Evolutionary conservation across 2,888 invertebrate genomes (phyloP), one percentile per base, ranked within the genome.

Genomic region (Apodemia hepburni): DNA sequence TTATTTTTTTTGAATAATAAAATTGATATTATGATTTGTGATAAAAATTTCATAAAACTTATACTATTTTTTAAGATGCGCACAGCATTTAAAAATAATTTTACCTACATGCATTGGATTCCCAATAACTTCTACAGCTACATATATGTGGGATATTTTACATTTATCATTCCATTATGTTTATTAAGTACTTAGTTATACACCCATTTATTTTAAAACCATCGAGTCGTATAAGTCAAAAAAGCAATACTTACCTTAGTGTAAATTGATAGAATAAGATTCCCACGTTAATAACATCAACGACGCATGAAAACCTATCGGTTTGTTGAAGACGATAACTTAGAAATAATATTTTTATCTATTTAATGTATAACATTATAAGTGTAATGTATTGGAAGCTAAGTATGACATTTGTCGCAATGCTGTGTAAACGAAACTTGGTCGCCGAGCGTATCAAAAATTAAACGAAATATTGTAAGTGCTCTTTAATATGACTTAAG

Each of bases 1-100:
- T 74, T 68, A 84, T 72, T 68, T 79, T n/a, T n/a, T 79, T 73
- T 71, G 22, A 51, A 33, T 8, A 51, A 12, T 22, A 51, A 51
- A 4, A 22, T 51, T 22, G 22, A 51, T 51, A 22, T 22, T 22
- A 22, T 51, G 5, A 51, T 51, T 51, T 51, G 51, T 51, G 51
- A 51, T 51, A 51, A 22, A 17, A 12, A 51, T 51, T 22, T 12
- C 12, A 38, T 38, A 38, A 3, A 15, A 33, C 9, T 33, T 33
- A 33, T 33, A 33, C 9, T 33, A 33, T 8, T 33, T 29, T 33
- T 33, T 33, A 9, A 33, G 33, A 33, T 33, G 33, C 33, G 33
- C 33, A 33, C 33, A 33, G 33, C 33, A 33, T 33, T 33, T 2
- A 33, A 8, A 33, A 7, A 7, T 33, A 9, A 7, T 33, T 33